Base-by-base conservation (phyloP, 2,797 vertebrate species). In the Sitta carolinensis region DNA sequence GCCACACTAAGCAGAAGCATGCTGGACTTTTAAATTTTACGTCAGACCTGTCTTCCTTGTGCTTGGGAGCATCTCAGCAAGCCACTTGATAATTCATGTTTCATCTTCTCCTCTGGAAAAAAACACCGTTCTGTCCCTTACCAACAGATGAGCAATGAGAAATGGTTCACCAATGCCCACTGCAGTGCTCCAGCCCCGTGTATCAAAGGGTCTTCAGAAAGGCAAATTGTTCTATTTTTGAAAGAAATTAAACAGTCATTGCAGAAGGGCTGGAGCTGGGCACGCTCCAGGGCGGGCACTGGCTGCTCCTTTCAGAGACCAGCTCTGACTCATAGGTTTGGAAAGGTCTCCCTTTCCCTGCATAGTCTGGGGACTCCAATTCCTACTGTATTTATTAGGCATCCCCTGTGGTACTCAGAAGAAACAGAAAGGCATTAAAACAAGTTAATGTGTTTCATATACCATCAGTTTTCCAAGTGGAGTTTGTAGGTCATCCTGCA, bases 141-240 rank as follows among this genome's bases (percentile, higher is more conserved):
- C 25, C 43, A 64, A 26, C 1, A 66, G 40, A 38, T 2, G 32
- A 85, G 50, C 62, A 32, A 23, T 11, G 36, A 89, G 88, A 72
- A 84, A 62, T 3, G 16, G 50, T 34, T 66, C 74, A 69, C 43
- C 86, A 29, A 11, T 62, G 70, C 43, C 81, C 77, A 21, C 9
- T 47, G 51, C 29, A 62, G 42, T 7, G 15, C 55, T 73, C 80
- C 73, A 80, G 83, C 76, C 75, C 30, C 0, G 0, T 0, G 0
- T 30, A 67, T 9, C 48, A 66, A 75, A 84, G 51, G 70, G 62
- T 72, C 81, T 72, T 78, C 87, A 78, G 36, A 68, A 82, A 90
- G 3, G 22, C 70, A 82, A 90, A 68, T 22, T 23, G 10, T 5
- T 67, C 40, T 68, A 3, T 52, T 91, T 84, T 26, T 6, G 2